These are phyloP conservation scores for Tigriopus japonicus DNA, from an alignment of 1,140 invertebrate genomes.

Conservation along the genomic window DNA sequence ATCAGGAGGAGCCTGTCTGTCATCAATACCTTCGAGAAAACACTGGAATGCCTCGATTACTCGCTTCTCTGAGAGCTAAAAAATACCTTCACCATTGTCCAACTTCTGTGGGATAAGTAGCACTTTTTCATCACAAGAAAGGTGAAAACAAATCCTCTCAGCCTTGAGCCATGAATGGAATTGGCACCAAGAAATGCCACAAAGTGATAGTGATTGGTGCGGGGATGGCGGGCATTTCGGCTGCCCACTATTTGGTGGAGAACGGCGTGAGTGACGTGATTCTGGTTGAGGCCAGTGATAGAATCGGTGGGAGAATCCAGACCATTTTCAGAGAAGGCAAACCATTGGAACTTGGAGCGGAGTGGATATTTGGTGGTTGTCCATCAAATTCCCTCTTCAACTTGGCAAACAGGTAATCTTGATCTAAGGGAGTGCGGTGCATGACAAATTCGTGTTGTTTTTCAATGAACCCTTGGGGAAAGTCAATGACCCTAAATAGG, in stretches of 20 bases:
- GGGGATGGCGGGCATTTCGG: conserved; percentile 29
- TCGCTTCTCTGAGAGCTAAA: no score
- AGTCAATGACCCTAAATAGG: no score
- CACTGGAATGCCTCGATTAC: no score
- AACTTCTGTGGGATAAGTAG: no score
- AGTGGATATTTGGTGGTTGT: conserved; percentile 14
- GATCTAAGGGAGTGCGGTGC: background rate
- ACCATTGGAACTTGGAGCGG: background rate
- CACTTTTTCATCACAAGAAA: no score
- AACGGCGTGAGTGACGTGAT: conserved; percentile 23
- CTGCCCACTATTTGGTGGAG: conserved; percentile 24
- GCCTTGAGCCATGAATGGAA: background rate
- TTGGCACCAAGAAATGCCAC: background rate
- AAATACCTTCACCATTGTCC: no score
- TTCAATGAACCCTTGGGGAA: background rate
- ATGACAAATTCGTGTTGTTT: background rate
- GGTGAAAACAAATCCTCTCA: no score
- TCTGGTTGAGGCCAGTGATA: conserved; percentile 28
- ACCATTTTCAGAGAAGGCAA: conserved; percentile 13
- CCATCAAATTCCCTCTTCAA: conserved; percentile 19
- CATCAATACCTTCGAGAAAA: no score
- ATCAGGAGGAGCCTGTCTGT: no score
- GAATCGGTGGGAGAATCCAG: conserved; percentile 28
- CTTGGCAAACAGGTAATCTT: background rate
- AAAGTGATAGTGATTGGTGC: conserved; percentile 28